phyloP scores from a whole-genome alignment of 2,113 vertebrate species.

The Xyrauchen texanus region DNA sequence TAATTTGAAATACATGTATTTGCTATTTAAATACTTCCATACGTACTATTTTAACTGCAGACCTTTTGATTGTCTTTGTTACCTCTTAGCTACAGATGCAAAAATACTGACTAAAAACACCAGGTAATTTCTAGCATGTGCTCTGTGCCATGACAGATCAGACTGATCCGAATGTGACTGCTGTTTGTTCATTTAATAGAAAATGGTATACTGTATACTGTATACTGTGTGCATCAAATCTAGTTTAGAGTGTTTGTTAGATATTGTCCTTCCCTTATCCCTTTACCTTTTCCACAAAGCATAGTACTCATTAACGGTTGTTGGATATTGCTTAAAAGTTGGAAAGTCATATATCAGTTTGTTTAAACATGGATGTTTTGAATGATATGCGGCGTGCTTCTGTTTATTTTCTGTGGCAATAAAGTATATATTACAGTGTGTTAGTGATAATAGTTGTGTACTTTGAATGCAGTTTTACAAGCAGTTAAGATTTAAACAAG shows the following conservation, averaged over 20 bases:
- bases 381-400: conserved; percentile 32
- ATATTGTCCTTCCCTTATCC: conserved; percentile 13
- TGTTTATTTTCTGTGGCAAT: too few relatives aligned
- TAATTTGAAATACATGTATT: background rate
- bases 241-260: background rate
- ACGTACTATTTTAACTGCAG: conserved; percentile 31
- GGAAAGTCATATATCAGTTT: conserved; percentile 25
- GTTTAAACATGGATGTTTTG: conserved; percentile 34
- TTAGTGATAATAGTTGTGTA: too few relatives aligned
- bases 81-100: conserved; percentile 44
- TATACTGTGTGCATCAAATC: conserved; percentile 36
- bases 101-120: conserved; percentile 66
- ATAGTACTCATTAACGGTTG: background rate
- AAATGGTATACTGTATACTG: background rate
- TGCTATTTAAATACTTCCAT: conserved; percentile 23
- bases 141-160: conserved; percentile 21
- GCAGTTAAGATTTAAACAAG: too few relatives aligned
- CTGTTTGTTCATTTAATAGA: conserved; percentile 26
- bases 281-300: background rate
- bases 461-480: too few relatives aligned
- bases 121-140: conserved; percentile 70
- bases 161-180: conserved; percentile 36
- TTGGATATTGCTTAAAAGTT: conserved; percentile 7
- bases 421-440: too few relatives aligned
- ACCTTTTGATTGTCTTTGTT: conserved; percentile 29